These are phyloP conservation scores for Leptinotarsa defecta DNA, from an alignment of 1,140 invertebrate species.

Conservation along the genomic window DNA sequence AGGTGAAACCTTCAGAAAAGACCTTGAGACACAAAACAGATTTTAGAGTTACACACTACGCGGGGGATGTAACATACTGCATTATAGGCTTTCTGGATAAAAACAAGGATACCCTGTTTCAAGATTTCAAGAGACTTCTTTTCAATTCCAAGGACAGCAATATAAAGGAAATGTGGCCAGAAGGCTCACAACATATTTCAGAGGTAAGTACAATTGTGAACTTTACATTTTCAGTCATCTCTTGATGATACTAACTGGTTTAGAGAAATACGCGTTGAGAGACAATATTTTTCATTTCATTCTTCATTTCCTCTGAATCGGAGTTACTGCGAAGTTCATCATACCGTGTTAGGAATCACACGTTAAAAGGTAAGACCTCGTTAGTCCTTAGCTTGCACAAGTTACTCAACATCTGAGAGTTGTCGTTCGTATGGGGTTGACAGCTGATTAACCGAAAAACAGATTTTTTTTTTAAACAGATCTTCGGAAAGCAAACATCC, in stretches of 20 bases:
- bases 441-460: too few relatives aligned
- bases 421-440: too few relatives aligned
- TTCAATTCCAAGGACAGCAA: conserved; percentile 79
- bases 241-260: neutral
- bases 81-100: conserved; percentile 93
- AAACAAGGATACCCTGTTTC: conserved; percentile 93
- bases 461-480: too few relatives aligned
- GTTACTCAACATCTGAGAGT: too few relatives aligned
- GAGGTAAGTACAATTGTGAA: conserved; percentile 61
- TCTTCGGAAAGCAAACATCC: too few relatives aligned
- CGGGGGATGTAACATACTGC: conserved; percentile 93
- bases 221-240: neutral
- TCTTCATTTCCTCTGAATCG: too few relatives aligned
- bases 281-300: too few relatives aligned
- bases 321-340: too few relatives aligned
- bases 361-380: too few relatives aligned
- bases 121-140: conserved; percentile 92
- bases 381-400: too few relatives aligned
- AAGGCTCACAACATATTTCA: conserved; percentile 88
- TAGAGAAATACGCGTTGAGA: conserved; percentile 8
- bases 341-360: too few relatives aligned
- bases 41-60: conserved; percentile 73
- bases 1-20: conserved; percentile 81
- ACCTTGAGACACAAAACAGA: conserved; percentile 73
- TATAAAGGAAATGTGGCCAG: conserved; percentile 91